phyloP scores from a whole-genome alignment of 1,140 invertebrate genomes.

The Drosophila quadrilineata region DNA sequence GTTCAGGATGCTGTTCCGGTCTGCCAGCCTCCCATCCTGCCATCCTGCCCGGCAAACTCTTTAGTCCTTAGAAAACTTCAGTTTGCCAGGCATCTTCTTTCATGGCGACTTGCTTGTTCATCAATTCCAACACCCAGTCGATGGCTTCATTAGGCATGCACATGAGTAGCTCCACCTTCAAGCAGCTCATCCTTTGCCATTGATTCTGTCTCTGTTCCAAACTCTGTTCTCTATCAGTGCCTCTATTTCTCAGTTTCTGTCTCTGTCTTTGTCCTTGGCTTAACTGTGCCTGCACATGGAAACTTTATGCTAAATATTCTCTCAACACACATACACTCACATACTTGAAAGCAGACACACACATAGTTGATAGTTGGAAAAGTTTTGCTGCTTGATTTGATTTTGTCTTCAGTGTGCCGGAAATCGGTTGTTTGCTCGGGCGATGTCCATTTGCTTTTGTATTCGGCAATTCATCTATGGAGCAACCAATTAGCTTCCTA shows the following conservation, averaged over 20 bases:
- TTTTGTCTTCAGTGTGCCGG: conserved; percentile 41
- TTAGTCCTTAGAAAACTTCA: conserved; percentile 23
- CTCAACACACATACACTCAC: conserved; percentile 20
- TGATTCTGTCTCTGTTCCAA: too few relatives aligned
- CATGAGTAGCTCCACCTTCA: conserved; percentile 48
- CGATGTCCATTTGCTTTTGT: conserved; percentile 36
- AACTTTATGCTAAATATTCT: conserved; percentile 61
- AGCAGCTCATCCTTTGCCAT: background rate
- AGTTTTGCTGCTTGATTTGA: conserved; percentile 74
- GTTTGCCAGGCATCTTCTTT: conserved; percentile 19
- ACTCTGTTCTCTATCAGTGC: too few relatives aligned
- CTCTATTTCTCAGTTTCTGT: too few relatives aligned
- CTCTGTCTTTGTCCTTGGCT: background rate
- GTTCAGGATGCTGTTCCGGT: conserved; percentile 1
- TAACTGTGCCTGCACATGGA: conserved; percentile 38
- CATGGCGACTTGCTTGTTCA: conserved; percentile 40
- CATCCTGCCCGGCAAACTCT: conserved; percentile 45
- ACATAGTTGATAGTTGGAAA: conserved; percentile 46
- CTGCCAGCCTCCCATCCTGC: too few relatives aligned
- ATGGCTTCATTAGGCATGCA: conserved; percentile 75
- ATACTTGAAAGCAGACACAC: conserved; percentile 18
- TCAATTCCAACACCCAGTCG: conserved; percentile 52
- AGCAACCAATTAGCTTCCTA: conserved; percentile 68
- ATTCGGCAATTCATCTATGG: conserved; percentile 36
- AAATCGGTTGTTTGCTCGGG: conserved; percentile 62